phyloP scores from a whole-genome alignment of 2,888 invertebrate species.

The Scaptomyza cyrtandrae region DNA sequence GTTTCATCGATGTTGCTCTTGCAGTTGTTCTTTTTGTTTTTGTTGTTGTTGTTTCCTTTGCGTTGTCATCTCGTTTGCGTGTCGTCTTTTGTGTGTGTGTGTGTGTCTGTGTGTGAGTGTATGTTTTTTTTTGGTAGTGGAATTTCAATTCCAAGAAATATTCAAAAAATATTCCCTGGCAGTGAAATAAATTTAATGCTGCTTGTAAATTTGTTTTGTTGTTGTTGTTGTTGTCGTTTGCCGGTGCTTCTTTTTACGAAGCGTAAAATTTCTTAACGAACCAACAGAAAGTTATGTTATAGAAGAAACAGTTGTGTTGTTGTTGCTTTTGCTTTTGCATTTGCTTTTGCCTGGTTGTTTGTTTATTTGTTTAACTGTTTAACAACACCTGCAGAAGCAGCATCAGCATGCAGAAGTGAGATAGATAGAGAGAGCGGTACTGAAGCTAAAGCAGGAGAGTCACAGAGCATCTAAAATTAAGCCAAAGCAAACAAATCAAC shows the following conservation, averaged over 20 bases:
- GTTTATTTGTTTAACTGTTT: conserved; percentile 77
- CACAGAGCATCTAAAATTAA: conserved; percentile 66
- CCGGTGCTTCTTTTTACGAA: conserved; percentile 60
- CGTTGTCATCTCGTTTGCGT: conserved; percentile 78
- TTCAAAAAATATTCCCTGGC: conserved; percentile 76
- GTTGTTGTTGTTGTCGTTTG: conserved; percentile 32
- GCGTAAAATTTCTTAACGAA: conserved; percentile 79
- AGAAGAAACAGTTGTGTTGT: conserved; percentile 44
- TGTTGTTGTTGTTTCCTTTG: conserved; percentile 66
- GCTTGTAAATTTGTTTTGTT: conserved; percentile 64
- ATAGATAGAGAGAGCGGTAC: conserved; percentile 10
- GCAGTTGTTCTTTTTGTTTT: conserved; percentile 42
- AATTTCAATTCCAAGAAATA: conserved; percentile 78
- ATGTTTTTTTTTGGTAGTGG: conserved; percentile 54
- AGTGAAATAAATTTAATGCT: conserved; percentile 78
- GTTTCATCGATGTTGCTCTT: conserved; percentile 46
- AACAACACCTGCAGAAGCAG: conserved; percentile 72
- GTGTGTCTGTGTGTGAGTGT: conserved; percentile 4
- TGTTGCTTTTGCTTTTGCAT: conserved; percentile 42
- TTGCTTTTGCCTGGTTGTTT: conserved; percentile 57
- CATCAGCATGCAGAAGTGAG: conserved; percentile 28
- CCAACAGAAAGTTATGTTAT: conserved; percentile 74
- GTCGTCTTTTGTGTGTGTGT: conserved; percentile 51
- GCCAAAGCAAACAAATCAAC: conserved; percentile 67
- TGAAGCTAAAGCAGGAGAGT: conserved; percentile 3